Evolutionary conservation across 1,140 invertebrate genomes (phyloP).

Genomic region (Oncopodura yosiiana): DNA sequence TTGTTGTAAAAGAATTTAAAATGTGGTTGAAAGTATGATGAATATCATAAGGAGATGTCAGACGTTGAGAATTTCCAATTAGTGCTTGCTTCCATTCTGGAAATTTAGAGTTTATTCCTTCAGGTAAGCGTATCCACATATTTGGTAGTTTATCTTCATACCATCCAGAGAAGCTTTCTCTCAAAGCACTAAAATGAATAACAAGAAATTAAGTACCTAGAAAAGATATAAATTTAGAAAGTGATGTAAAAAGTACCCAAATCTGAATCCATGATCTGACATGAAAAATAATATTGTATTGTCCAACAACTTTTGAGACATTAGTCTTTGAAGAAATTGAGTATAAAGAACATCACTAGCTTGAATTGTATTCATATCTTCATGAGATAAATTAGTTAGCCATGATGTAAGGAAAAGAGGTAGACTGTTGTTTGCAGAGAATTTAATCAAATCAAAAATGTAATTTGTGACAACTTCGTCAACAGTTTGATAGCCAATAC

Average conservation of each 20-base stretch:
- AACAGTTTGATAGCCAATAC: constrained; percentile 18
- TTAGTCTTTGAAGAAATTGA: constrained; percentile 2
- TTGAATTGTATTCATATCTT: constrained; percentile 3
- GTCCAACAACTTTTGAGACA: constrained; percentile 21
- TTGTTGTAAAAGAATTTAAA: constrained; percentile 2
- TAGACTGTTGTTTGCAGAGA: neutral
- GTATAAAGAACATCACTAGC: constrained; percentile 3
- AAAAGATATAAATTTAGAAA: neutral
- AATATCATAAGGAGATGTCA: constrained; percentile 22
- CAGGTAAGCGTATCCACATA: constrained; percentile 44
- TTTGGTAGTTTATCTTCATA: constrained; percentile 50
- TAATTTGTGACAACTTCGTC: constrained; percentile 21
- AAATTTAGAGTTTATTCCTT: constrained; percentile 41
- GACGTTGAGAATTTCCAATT: constrained; percentile 37
- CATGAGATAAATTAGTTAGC: constrained; percentile 19
- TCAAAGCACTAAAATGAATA: constrained; percentile 42
- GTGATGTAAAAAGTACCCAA: constrained; percentile 1
- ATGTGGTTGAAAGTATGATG: constrained; percentile 17
- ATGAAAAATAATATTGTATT: constrained; percentile 47
- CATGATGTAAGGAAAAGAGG: constrained; percentile 19
- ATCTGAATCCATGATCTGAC: constrained; percentile 49
- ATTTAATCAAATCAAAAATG: constrained; percentile 3
- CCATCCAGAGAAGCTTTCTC: constrained; percentile 46
- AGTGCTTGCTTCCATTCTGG: constrained; percentile 39
- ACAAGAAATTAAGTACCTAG: neutral